phyloP scores from a whole-genome alignment of 2,113 vertebrate genomes.

The Hyaena hyaena region DNA sequence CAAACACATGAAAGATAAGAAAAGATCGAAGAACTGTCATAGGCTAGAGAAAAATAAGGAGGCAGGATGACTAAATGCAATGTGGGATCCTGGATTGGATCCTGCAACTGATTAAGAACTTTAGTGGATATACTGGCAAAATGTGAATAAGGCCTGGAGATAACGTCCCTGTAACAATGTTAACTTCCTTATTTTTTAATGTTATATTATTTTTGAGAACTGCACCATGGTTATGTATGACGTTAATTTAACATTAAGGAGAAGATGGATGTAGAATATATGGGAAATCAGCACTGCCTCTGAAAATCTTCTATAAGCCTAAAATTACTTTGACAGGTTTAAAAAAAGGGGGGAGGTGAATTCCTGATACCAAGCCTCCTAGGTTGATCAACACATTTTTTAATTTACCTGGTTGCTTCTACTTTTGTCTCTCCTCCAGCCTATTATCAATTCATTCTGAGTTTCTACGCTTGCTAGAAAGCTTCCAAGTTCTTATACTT shows the following conservation, averaged over 20 bases:
- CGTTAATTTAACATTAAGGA: background rate
- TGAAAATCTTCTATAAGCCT: background rate
- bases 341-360: background rate
- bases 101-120: background rate
- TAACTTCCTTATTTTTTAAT: background rate
- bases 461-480: background rate
- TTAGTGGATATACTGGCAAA: background rate
- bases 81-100: background rate
- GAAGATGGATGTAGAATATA: background rate
- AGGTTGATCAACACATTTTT: background rate
- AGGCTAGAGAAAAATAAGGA: background rate
- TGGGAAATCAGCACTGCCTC: background rate
- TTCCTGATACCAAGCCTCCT: background rate
- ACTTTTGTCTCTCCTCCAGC: background rate
- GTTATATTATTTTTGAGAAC: slow-evolving; percentile 22
- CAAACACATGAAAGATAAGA: background rate
- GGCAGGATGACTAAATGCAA: background rate
- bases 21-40: background rate
- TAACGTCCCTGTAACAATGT: background rate
- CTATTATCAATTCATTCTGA: slow-evolving; percentile 10
- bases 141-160: background rate
- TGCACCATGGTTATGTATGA: background rate
- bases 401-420: background rate
- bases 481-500: background rate
- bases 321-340: background rate